A percentile compares a stretch with the other conserved stretches of the same genome.
phyloP scores from a whole-genome alignment of 2,797 vertebrate genomes.

The Trematomus bernacchii region DNA sequence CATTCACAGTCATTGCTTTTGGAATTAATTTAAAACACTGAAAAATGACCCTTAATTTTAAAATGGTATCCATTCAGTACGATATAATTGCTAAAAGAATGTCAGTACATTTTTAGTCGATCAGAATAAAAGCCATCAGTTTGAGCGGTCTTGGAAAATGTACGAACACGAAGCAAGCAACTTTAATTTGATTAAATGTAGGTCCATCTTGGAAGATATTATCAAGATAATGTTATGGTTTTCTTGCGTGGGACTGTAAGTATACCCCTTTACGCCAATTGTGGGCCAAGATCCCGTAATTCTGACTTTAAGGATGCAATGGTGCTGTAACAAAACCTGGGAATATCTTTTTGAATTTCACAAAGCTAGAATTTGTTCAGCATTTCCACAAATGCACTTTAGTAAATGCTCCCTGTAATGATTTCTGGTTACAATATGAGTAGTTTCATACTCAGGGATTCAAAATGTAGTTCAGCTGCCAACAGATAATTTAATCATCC shows the following conservation, averaged over 20 bases:
- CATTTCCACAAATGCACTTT: background rate
- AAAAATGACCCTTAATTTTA: background rate
- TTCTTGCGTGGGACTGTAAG: background rate
- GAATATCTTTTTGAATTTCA: background rate
- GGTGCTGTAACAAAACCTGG: background rate
- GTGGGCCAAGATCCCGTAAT: background rate
- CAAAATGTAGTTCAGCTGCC: slow-evolving; percentile 5
- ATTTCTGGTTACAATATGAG: slow-evolving; percentile 3
- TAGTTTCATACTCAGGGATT: background rate
- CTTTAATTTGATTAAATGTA: too few species aligned
- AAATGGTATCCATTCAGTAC: too few species aligned
- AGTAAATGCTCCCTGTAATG: slow-evolving; percentile 2
- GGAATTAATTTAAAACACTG: background rate
- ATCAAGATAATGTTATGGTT: too few species aligned
- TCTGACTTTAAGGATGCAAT: background rate
- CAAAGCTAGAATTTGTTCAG: background rate
- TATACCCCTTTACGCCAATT: too few species aligned
- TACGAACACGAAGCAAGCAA: too few species aligned
- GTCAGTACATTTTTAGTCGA: background rate
- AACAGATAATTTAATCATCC: slow-evolving; percentile 22
- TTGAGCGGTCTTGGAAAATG: too few species aligned
- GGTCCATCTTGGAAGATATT: background rate
- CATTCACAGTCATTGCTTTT: background rate
- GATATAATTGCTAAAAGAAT: too few species aligned
- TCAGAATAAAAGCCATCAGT: too few species aligned